A percentile compares a stretch with the other conserved stretches of the same genome.
Evolutionary conservation across 1,140 invertebrate genomes (phyloP).

Genomic region (Dreissena polymorpha): DNA sequence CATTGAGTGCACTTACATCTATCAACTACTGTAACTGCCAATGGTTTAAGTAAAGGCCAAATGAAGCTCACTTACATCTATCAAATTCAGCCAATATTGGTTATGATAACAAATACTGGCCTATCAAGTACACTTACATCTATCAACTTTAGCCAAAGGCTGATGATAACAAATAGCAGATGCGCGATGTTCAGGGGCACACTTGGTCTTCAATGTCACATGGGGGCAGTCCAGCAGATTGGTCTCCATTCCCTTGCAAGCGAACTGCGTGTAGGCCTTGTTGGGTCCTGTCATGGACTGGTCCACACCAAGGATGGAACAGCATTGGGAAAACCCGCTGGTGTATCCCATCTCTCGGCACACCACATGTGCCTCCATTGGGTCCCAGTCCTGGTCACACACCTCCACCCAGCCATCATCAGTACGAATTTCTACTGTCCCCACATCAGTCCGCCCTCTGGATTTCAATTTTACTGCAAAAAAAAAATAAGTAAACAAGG

Average conservation of each 20-base stretch:
- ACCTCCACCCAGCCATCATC: slow-evolving; percentile 65
- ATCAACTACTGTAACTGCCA: neutral
- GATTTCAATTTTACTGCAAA: slow-evolving; percentile 66
- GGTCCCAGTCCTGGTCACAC: slow-evolving; percentile 67
- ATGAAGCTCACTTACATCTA: slow-evolving; percentile 45
- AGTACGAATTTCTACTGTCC: slow-evolving; percentile 63
- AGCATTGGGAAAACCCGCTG: slow-evolving; percentile 56
- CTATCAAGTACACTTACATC: slow-evolving; percentile 44
- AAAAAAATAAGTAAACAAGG: neutral
- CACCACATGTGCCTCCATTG: slow-evolving; percentile 63
- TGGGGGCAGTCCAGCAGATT: slow-evolving; percentile 55
- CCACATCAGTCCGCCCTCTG: slow-evolving; percentile 63
- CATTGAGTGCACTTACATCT: neutral
- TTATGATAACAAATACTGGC: slow-evolving; percentile 58
- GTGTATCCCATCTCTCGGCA: slow-evolving; percentile 63
- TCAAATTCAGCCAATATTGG: slow-evolving; percentile 43
- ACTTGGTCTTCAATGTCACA: slow-evolving; percentile 38
- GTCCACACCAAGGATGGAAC: slow-evolving; percentile 60
- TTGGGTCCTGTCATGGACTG: slow-evolving; percentile 46
- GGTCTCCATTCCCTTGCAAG: slow-evolving; percentile 58
- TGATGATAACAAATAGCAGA: slow-evolving; percentile 66
- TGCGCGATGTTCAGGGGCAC: slow-evolving; percentile 57
- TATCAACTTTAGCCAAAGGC: slow-evolving; percentile 43
- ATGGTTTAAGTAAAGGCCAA: too few relatives aligned
- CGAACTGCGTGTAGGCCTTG: slow-evolving; percentile 53